Evolutionary conservation across 2,888 invertebrate species (phyloP).

Genomic region (Coelogynopora nodosa): DNA sequence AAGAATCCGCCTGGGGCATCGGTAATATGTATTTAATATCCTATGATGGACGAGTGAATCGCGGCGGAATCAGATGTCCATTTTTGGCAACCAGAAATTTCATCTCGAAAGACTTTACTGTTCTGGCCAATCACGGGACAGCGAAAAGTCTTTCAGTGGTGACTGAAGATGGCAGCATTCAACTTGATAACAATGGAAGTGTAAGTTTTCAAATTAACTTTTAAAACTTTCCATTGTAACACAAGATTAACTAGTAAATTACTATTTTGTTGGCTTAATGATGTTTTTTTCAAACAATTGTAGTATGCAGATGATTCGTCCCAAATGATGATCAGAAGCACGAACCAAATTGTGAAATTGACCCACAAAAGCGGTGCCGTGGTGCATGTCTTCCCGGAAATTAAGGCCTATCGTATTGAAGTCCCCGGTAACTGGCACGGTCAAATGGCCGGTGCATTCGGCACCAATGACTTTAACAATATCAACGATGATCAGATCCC

Average conservation of each 20-base stretch:
- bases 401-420: neutral
- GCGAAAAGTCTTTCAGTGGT: neutral
- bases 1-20: neutral
- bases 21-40: neutral
- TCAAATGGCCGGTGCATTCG: neutral
- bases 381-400: neutral
- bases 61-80: neutral
- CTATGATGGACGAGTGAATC: neutral
- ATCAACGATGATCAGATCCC: no score
- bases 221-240: no score
- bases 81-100: neutral
- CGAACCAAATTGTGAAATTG: no score
- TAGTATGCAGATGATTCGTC: no score
- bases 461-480: neutral
- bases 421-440: neutral
- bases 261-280: no score
- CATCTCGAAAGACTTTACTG: neutral
- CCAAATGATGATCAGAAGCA: no score
- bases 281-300: no score
- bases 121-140: neutral
- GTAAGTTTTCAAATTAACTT: no score
- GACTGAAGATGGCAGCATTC: neutral
- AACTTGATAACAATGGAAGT: neutral
- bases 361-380: neutral
- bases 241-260: no score